Conservation (phyloP, 2,113 vertebrate genomes). For the Natator depressus region DNA sequence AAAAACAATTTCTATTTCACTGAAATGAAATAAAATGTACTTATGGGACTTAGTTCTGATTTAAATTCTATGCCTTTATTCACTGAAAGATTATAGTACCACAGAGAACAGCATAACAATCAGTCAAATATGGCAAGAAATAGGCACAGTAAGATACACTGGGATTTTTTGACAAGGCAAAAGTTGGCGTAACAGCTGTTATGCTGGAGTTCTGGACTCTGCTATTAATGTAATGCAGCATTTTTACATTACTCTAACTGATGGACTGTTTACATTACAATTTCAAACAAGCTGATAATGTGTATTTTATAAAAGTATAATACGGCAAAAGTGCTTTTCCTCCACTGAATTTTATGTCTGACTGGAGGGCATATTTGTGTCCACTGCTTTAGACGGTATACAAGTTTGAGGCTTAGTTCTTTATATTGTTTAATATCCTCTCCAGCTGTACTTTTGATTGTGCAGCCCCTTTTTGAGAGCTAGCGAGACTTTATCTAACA, state of each 20-base stretch:
- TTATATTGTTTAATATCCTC: background rate
- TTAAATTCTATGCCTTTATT: background rate
- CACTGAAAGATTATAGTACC: background rate
- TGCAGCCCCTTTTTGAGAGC: background rate
- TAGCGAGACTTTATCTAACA: background rate
- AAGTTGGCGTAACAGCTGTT: background rate
- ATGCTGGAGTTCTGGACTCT: background rate
- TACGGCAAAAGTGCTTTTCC: background rate
- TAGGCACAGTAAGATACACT: background rate
- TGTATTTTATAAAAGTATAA: background rate
- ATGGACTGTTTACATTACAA: background rate
- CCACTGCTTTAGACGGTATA: background rate
- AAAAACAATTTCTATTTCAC: background rate
- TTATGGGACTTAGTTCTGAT: background rate
- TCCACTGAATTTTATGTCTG: background rate
- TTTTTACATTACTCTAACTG: background rate
- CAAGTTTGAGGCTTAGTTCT: background rate
- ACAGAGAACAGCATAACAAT: background rate
- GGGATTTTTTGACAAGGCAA: background rate
- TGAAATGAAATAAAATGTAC: background rate
- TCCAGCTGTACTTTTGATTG: background rate
- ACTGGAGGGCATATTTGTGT: background rate
- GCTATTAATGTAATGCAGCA: background rate
- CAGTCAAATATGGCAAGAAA: background rate
- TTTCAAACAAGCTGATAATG: background rate